Base-by-base conservation (phyloP, 2,888 invertebrate genomes). In the Eutolmus rufibarbis region DNA sequence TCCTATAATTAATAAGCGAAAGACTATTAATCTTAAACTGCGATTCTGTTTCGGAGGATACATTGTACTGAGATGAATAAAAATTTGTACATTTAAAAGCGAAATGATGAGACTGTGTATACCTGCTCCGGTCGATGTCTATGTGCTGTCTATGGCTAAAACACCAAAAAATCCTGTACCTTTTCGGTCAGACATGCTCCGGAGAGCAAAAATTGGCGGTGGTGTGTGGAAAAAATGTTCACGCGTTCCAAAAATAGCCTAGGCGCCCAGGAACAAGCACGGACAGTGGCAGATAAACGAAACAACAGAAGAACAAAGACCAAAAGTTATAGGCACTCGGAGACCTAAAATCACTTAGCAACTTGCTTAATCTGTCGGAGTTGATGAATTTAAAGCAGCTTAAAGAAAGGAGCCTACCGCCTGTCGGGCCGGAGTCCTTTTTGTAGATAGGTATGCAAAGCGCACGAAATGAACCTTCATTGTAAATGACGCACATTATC, bases 311-410 rank as follows among this genome's bases (percentile, higher is more conserved):
- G 12, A 79, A 79, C 46, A 79, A 51, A 79, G 51, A 51, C 56
- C 23, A 56, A 40, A 79, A 46, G 31, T 46, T 34, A 56, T 56
- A 34, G 28, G 46, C 51, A 31, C 56, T 56, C 31, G n/a, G 79
- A 79, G 79, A 79, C 56, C 56, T 79, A 79, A 79, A 79, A 79
- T 79, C 79, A 79, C 46, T 79, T 79, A 79, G 51, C 51, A 79
- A 79, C 79, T 79, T 79, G 79, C 51, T 51, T 79, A 51, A 46
- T 79, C 51, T 79, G 31, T 79, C 16, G n/a, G 51, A 79, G 46
- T 51, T 79, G 79, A 51, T 79, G 23, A 78, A 43, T 46, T 78
- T 78, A 78, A 78, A 79, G 79, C 28, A 31, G 51, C 51, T 79
- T 79, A 79, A 51, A 79, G 79, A 51, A 79, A 51, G 51, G 66